These are phyloP conservation scores for Molossus alvarezi DNA, from an alignment of 2,797 vertebrate genomes.

Conservation along the genomic window DNA sequence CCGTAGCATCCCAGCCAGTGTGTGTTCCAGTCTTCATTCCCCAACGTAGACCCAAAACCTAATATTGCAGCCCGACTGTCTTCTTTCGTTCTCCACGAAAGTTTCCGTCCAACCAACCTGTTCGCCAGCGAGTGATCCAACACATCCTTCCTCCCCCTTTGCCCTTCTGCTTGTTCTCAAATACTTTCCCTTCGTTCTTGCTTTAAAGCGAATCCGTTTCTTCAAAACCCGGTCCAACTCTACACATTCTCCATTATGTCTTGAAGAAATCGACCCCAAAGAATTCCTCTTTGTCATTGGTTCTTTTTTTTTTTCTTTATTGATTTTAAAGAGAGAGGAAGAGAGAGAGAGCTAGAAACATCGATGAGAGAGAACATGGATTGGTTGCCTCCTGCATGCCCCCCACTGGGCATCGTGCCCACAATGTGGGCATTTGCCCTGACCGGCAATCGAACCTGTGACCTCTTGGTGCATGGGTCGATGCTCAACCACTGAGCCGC, in stretches of 20 bases:
- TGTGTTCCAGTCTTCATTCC: background rate
- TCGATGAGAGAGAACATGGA: too few species aligned
- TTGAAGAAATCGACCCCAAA: background rate
- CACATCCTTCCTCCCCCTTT: background rate
- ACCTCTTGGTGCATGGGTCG: too few species aligned
- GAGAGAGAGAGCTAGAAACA: too few species aligned
- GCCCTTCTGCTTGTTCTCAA: background rate
- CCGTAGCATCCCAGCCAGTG: background rate
- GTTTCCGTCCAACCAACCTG: background rate
- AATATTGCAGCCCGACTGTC: background rate
- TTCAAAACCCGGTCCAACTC: background rate
- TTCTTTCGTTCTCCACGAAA: background rate
- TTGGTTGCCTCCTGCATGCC: too few species aligned
- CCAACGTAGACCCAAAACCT: background rate
- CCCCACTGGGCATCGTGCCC: too few species aligned
- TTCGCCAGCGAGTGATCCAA: background rate
- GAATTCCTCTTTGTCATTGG: background rate
- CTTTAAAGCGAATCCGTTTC: background rate
- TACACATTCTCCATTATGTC: background rate
- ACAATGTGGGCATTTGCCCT: too few species aligned
- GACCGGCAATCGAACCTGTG: too few species aligned
- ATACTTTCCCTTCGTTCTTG: background rate
- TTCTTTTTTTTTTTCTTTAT: background rate
- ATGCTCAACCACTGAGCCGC: too few species aligned
- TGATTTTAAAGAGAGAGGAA: too few species aligned